These are phyloP conservation scores for Phallusia fumigata DNA, from an alignment of 23 tunicate species.

Conservation along the genomic window DNA sequence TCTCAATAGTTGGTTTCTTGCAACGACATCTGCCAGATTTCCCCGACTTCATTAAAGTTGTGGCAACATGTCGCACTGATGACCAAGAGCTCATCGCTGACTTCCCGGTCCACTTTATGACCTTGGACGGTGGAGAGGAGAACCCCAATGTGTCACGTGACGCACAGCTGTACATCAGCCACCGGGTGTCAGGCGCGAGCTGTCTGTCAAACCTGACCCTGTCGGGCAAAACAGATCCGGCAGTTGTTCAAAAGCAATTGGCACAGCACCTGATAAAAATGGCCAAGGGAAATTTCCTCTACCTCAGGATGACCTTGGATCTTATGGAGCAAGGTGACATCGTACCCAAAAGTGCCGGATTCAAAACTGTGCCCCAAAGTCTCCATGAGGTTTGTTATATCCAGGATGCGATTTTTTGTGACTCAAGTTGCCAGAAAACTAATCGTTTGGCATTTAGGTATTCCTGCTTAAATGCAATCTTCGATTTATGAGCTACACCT, in stretches of 20 bases:
- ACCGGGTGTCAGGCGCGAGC: constrained; percentile 51
- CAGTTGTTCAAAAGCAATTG: constrained; percentile 78
- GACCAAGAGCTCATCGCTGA: constrained; percentile 18
- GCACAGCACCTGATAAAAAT: constrained; percentile 50
- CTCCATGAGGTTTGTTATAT: constrained; percentile 45
- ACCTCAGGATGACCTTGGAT: constrained; percentile 82
- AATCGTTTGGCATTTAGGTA: constrained; percentile 28
- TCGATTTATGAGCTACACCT: constrained; percentile 62
- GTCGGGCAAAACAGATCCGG: constrained; percentile 79
- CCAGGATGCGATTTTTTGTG: background rate
- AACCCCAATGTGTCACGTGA: constrained; percentile 47
- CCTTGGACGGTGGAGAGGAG: constrained; percentile 41
- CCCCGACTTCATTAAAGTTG: constrained; percentile 83
- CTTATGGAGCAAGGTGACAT: constrained; percentile 72
- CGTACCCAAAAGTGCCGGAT: constrained; percentile 86
- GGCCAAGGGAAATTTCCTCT: constrained; percentile 84
- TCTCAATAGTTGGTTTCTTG: constrained; percentile 79
- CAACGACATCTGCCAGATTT: constrained; percentile 54
- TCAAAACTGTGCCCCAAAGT: constrained; percentile 68
- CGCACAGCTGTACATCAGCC: constrained; percentile 52
- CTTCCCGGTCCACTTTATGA: constrained; percentile 41
- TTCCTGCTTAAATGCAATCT: constrained; percentile 83
- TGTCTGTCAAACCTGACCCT: constrained; percentile 54
- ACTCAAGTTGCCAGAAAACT: too few species aligned
- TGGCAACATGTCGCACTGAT: constrained; percentile 73